Percentiles rank a stretch among this genome's conserved stretches.
Conservation (phyloP, 2,113 vertebrate genomes). For the Boleophthalmus pectinirostris region DNA sequence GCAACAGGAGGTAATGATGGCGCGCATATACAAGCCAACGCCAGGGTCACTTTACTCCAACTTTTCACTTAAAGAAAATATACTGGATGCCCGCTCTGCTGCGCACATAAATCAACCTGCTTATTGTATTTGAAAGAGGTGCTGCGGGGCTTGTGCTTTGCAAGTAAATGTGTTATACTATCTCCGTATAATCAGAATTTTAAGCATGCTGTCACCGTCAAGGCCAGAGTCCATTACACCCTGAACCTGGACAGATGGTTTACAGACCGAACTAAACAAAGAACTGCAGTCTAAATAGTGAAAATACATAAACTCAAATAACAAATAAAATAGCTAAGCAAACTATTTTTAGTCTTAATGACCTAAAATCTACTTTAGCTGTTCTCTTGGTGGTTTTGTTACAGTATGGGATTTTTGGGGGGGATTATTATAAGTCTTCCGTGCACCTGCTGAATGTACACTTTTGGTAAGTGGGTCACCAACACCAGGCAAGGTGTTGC, state of each 20-base stretch:
- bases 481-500: conserved; percentile 56
- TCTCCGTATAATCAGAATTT: conserved; percentile 51
- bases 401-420: conserved; percentile 23
- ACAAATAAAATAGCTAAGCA: not conserved
- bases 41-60: conserved; percentile 57
- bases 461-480: conserved; percentile 72
- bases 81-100: conserved; percentile 38
- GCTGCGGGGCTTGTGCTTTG: conserved; percentile 36
- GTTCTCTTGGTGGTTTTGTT: conserved; percentile 2
- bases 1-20: conserved; percentile 66
- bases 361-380: not conserved
- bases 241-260: conserved; percentile 48
- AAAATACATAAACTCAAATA: not conserved
- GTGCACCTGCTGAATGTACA: conserved; percentile 66
- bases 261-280: conserved; percentile 20
- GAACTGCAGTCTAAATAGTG: conserved; percentile 13
- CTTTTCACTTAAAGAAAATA: conserved; percentile 49
- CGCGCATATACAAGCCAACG: conserved; percentile 32
- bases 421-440: conserved; percentile 49
- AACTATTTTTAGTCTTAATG: not conserved
- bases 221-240: conserved; percentile 36
- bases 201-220: conserved; percentile 25
- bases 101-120: conserved; percentile 65
- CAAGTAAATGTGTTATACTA: conserved; percentile 40
- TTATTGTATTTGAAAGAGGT: conserved; percentile 49